Conservation (phyloP, 2,797 vertebrate genomes). For the Notolepis coatsorum region DNA sequence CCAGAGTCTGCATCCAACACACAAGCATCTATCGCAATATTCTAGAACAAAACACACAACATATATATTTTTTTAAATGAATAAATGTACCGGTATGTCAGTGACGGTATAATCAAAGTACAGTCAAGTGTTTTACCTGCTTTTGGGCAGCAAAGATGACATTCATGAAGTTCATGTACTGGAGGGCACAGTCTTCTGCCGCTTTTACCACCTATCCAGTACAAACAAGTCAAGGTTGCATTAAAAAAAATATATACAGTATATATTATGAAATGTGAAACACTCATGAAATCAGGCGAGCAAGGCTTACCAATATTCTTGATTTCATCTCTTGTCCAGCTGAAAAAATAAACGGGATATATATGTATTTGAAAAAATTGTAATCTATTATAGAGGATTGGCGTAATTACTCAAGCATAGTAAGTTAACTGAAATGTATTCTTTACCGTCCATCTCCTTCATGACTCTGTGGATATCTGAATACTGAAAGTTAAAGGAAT, state of each 20-base stretch:
- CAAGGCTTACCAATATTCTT: slow-evolving; percentile 90
- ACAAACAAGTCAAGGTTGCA: slow-evolving; percentile 14
- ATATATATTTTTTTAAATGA: background rate
- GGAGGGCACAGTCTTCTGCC: slow-evolving; percentile 91
- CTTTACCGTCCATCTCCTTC: slow-evolving; percentile 91
- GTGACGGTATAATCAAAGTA: background rate
- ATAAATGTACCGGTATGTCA: background rate
- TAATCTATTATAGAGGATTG: background rate
- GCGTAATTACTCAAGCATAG: background rate
- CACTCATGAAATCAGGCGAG: background rate
- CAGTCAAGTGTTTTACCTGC: slow-evolving; percentile 79
- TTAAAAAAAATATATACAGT: background rate
- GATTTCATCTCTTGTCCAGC: slow-evolving; percentile 94
- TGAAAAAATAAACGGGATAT: slow-evolving; percentile 55
- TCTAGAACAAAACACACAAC: slow-evolving; percentile 77
- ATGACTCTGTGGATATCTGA: slow-evolving; percentile 91
- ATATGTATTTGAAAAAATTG: background rate
- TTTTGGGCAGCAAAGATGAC: slow-evolving; percentile 98
- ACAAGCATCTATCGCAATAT: slow-evolving; percentile 95
- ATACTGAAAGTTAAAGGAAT: slow-evolving; percentile 48
- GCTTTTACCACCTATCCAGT: slow-evolving; percentile 92
- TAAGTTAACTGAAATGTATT: background rate
- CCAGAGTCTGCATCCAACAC: slow-evolving; percentile 94
- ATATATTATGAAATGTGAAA: background rate
- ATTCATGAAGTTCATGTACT: slow-evolving; percentile 99